Percentiles rank a stretch among this genome's conserved stretches.
Evolutionary conservation across 1,140 invertebrate genomes (phyloP).

Genomic region (Diabrotica virgifera): DNA sequence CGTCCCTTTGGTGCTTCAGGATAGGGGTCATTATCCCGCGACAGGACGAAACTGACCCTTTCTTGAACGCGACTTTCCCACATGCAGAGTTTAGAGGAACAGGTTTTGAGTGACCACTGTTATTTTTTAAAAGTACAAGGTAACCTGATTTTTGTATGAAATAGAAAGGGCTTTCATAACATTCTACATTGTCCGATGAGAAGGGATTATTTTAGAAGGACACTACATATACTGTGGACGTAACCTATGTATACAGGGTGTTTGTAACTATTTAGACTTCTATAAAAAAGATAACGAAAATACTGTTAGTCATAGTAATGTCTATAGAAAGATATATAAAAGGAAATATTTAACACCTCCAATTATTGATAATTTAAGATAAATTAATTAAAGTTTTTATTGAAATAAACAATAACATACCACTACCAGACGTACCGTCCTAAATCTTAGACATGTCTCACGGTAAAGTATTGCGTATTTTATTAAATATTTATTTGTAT

Average conservation of each 20-base stretch:
- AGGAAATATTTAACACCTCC: too few species aligned
- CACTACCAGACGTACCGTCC: too few species aligned
- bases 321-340: too few species aligned
- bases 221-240: background rate
- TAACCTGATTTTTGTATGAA: conserved; percentile 17
- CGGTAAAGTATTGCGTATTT: too few species aligned
- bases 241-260: too few species aligned
- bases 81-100: conserved; percentile 24
- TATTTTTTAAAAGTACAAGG: conserved; percentile 17
- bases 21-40: conserved; percentile 25
- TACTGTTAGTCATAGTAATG: background rate
- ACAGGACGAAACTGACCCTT: conserved; percentile 35
- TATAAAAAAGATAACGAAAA: background rate
- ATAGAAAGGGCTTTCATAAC: conserved; percentile 17
- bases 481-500: too few species aligned
- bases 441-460: too few species aligned
- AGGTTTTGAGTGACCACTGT: conserved; percentile 34
- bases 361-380: too few species aligned
- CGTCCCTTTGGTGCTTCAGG: background rate
- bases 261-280: background rate
- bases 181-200: conserved; percentile 6
- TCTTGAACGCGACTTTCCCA: conserved; percentile 32
- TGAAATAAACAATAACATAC: too few species aligned
- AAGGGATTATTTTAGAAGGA: conserved; percentile 17
- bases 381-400: too few species aligned